Evolutionary conservation across 2,888 invertebrate species (phyloP).

Genomic region (Noctua janthe): DNA sequence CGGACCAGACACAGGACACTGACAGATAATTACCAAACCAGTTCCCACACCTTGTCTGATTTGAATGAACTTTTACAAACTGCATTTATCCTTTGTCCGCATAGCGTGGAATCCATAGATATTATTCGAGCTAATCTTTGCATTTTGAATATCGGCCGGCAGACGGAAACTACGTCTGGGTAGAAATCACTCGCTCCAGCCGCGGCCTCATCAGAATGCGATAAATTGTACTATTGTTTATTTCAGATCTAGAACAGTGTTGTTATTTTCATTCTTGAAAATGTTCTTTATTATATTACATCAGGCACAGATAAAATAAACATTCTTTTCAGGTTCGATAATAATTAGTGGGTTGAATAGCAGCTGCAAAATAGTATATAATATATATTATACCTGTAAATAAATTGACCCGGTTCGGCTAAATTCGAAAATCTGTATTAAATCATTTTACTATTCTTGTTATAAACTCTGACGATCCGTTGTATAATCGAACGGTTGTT

Average conservation of each 20-base stretch:
- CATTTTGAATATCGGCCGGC: neutral
- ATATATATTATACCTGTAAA: too few species aligned
- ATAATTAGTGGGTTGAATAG: neutral
- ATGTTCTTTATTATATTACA: neutral
- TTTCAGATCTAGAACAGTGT: neutral
- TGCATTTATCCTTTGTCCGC: too few species aligned
- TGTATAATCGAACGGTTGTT: too few species aligned
- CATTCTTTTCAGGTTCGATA: neutral
- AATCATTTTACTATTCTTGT: too few species aligned
- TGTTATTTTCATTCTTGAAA: neutral
- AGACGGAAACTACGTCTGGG: neutral
- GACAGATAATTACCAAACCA: too few species aligned
- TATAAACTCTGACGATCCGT: too few species aligned
- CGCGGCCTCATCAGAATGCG: neutral
- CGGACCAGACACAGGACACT: too few species aligned
- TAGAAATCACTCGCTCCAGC: neutral
- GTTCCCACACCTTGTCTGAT: too few species aligned
- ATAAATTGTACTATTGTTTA: neutral
- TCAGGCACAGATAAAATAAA: neutral
- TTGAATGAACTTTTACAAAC: too few species aligned
- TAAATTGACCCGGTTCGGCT: too few species aligned
- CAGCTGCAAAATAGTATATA: too few species aligned
- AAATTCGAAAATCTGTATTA: too few species aligned
- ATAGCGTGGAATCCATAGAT: neutral
- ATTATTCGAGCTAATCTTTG: neutral